Evolutionary conservation across 2,113 vertebrate genomes (phyloP).

Genomic region (Axis porcinus): DNA sequence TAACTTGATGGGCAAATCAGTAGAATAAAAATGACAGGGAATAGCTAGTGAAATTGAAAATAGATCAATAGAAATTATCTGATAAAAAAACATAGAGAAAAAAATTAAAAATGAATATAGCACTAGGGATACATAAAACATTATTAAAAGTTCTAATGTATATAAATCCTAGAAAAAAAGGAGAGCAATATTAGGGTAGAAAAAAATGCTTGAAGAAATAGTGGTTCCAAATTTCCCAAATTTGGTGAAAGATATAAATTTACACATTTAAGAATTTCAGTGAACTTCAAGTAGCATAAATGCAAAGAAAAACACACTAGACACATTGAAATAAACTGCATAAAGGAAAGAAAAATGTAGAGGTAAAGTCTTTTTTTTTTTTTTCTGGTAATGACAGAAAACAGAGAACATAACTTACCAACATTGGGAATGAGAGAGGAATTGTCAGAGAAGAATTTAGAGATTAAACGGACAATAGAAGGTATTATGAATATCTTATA

Average conservation of each 20-base stretch:
- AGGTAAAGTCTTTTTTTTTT: background rate
- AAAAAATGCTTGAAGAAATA: background rate
- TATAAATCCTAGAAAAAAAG: background rate
- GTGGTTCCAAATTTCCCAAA: background rate
- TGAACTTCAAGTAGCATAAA: background rate
- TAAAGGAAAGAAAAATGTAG: background rate
- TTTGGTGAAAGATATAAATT: background rate
- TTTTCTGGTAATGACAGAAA: background rate
- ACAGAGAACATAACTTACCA: background rate
- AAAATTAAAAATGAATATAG: background rate
- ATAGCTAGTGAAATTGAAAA: background rate
- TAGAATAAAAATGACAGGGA: background rate
- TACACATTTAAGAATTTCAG: background rate
- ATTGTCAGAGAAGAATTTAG: background rate
- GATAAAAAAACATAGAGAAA: background rate
- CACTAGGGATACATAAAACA: background rate
- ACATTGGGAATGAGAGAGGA: background rate
- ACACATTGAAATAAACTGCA: background rate
- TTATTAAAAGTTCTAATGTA: background rate
- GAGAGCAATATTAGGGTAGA: background rate
- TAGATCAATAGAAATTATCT: background rate
- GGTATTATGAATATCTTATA: background rate
- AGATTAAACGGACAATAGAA: background rate
- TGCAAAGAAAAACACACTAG: background rate
- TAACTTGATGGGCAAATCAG: background rate